Base-by-base conservation (phyloP, 2,113 vertebrate species). In the Cebidichthys violaceus region DNA sequence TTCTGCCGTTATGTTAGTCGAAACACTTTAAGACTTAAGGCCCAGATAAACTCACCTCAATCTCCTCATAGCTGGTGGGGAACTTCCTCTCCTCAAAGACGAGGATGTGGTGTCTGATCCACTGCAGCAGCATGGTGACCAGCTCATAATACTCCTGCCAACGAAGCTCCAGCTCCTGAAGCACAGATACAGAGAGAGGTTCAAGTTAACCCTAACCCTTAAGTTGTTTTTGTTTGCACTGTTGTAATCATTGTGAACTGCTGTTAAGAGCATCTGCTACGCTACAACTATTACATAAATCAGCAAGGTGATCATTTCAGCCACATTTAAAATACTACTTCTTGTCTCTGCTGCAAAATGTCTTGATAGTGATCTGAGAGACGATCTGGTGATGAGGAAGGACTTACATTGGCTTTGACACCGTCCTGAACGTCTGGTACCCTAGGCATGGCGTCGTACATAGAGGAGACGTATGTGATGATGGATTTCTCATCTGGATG, bases 121-220 rank as follows among this genome's bases (percentile, higher is more conserved):
- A 99, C 93, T 98, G 98, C 68, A 98, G 94, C 79, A 99, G 95
- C 82, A 97, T 66, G 33, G 96, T 94, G 84, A 98, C 97, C 90
- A 98, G 86, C 94, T 98, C 97, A 0, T 96, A 96, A 87, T 99
- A 99, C 83, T 99, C 97, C 90, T 97, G 97, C 97, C 97, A 99
- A 9, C 97, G 95, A 81, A 99, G 94, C 95, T 99, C 97, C 91
- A 98, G 94, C 93, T 99, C 98, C 98, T 99, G 88, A 0, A 15
- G 31, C 0, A 67, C 17, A 54, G 29, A 61, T 0, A 54, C 41
- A 76, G 4, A 24, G 3, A 55, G 1, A 45, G 0, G 27, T 10
- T 41, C 66, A 50, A 2, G 11, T 13, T 50, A n/a, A 37, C 18
- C 27, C 2, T 17, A 45, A 15, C 27, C 24, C 39, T 24, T 17